Conservation (phyloP, 1,140 invertebrate species). For the Drosophila rhopaloa region DNA sequence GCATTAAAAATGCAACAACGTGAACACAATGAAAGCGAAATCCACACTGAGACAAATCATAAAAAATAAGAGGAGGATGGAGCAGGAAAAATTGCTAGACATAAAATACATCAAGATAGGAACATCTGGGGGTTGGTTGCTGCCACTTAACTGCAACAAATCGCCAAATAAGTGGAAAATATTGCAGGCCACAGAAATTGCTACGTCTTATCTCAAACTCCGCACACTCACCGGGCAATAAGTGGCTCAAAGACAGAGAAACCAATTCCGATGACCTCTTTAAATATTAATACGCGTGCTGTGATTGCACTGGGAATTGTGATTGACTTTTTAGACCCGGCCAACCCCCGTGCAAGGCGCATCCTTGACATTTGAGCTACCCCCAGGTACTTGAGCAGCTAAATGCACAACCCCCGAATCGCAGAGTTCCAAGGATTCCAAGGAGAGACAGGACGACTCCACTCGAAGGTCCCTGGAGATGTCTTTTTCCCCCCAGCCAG, state of each 20-base stretch:
- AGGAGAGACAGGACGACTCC: conserved; percentile 25
- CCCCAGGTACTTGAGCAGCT: conserved; percentile 20
- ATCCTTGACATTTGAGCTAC: conserved; percentile 43
- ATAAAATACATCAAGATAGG: conserved; percentile 57
- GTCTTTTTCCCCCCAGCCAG: conserved; percentile 38
- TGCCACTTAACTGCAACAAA: conserved; percentile 78
- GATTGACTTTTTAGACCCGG: conserved; percentile 80
- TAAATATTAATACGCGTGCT: conserved; percentile 81
- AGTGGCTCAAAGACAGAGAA: conserved; percentile 48
- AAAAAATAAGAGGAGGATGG: conserved; percentile 34
- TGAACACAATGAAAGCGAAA: conserved; percentile 53
- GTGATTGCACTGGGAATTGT: conserved; percentile 82
- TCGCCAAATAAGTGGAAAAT: conserved; percentile 81
- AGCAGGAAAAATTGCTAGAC: conserved; percentile 63
- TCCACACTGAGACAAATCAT: conserved; percentile 61
- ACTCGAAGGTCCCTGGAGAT: conserved; percentile 57
- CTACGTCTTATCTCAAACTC: conserved; percentile 49
- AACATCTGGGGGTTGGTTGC: conserved; percentile 42
- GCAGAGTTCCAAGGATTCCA: neutral
- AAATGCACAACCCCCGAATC: conserved; percentile 47
- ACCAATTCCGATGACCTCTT: conserved; percentile 82
- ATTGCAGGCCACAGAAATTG: conserved; percentile 79
- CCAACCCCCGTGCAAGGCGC: conserved; percentile 23
- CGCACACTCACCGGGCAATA: conserved; percentile 14
- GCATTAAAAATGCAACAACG: conserved; percentile 72